Percentiles rank a stretch among this genome's conserved stretches.
These are phyloP conservation scores for Leptinotarsa undecemlineata DNA, from an alignment of 1,140 invertebrate species.

Conservation along the genomic window DNA sequence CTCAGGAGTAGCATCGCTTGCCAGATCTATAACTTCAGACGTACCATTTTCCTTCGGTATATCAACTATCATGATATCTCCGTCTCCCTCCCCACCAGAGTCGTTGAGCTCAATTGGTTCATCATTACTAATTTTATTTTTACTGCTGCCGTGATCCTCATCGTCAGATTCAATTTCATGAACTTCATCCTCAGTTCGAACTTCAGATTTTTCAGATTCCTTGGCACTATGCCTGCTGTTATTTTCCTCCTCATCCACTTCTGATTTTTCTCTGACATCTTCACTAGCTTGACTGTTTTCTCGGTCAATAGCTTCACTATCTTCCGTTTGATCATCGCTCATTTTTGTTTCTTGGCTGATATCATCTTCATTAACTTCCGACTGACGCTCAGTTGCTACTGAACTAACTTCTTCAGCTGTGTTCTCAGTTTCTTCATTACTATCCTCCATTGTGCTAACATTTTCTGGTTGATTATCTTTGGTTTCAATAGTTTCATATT, in stretches of 20 bases:
- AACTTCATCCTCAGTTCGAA: conserved; percentile 29
- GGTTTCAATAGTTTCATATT: conserved; percentile 25
- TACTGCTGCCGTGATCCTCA: conserved; percentile 50
- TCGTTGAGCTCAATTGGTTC: conserved; percentile 53
- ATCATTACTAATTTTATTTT: conserved; percentile 37
- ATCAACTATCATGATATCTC: conserved; percentile 61
- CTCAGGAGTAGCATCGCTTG: conserved; percentile 34
- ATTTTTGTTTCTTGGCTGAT: conserved; percentile 37
- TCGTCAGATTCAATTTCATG: conserved; percentile 49
- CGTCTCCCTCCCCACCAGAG: conserved; percentile 57
- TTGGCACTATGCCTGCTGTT: conserved; percentile 30
- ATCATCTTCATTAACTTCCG: conserved; percentile 29
- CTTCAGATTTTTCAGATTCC: conserved; percentile 31
- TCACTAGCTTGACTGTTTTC: neutral
- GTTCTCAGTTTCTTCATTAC: conserved; percentile 30
- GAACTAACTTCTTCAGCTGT: conserved; percentile 26
- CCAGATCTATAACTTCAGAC: conserved; percentile 45
- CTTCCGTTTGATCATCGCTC: conserved; percentile 35
- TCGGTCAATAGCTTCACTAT: conserved; percentile 31
- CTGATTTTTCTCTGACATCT: conserved; percentile 17
- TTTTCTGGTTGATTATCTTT: conserved; percentile 26
- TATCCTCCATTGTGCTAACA: conserved; percentile 27
- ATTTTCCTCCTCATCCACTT: conserved; percentile 27
- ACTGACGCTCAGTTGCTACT: conserved; percentile 33
- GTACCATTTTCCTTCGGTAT: conserved; percentile 49